Conservation (phyloP, 2,113 vertebrate species). For the Ptyas mucosa region DNA sequence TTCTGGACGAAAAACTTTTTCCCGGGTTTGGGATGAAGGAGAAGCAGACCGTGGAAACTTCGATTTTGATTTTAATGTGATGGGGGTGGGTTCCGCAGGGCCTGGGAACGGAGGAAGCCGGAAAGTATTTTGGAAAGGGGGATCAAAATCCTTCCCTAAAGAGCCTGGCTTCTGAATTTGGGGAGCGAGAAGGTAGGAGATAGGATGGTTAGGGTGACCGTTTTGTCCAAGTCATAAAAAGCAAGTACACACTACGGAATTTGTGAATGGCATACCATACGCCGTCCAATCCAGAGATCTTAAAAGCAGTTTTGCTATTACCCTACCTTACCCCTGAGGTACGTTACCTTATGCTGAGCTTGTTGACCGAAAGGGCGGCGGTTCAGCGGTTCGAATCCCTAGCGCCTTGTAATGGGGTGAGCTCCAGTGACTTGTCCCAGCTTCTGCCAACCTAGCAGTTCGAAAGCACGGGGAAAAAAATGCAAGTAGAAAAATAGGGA, state of each 20-base stretch:
- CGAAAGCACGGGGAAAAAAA: no score
- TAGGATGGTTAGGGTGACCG: neutral
- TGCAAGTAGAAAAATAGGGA: no score
- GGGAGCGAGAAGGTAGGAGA: neutral
- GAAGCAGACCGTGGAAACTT: accelerated
- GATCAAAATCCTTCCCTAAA: neutral
- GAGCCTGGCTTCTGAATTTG: neutral
- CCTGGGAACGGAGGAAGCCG: neutral
- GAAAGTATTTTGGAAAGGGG: neutral
- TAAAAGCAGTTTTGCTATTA: neutral
- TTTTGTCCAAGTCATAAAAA: neutral
- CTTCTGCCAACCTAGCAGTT: no score
- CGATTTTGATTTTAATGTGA: neutral
- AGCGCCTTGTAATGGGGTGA: no score
- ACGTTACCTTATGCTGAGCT: no score
- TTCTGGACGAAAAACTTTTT: slow-evolving; percentile 65
- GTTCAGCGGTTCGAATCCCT: no score
- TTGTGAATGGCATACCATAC: neutral
- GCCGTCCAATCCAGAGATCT: neutral
- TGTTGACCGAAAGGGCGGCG: no score
- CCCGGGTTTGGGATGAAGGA: slow-evolving; percentile 20
- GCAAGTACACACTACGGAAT: neutral
- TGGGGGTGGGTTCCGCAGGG: neutral
- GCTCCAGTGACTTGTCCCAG: no score
- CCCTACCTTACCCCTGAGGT: neutral